phyloP scores from a whole-genome alignment of 2,797 vertebrate species.

The Staurois parvus region DNA sequence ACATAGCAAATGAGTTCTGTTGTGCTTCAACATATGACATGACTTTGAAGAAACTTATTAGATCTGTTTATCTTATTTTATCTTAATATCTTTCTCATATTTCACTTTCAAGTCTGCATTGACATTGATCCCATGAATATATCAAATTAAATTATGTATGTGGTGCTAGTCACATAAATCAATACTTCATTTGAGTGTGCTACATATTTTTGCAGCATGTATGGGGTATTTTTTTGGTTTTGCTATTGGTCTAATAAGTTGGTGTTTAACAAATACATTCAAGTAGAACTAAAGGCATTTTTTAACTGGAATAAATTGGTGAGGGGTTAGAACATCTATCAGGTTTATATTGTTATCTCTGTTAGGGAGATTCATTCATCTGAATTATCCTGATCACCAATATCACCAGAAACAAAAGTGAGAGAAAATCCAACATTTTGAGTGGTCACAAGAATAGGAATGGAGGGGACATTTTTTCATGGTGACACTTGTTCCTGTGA shows the following conservation, averaged over 20 bases:
- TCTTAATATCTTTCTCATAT: background rate
- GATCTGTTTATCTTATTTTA: slow-evolving; percentile 6
- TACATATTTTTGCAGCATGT: background rate
- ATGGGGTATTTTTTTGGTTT: background rate
- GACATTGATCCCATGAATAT: slow-evolving; percentile 10
- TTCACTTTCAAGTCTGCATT: slow-evolving; percentile 10
- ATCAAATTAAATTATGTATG: background rate
- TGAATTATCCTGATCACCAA: no score
- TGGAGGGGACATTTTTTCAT: no score
- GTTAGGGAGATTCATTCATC: no score
- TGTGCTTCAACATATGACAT: background rate
- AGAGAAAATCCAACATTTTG: no score
- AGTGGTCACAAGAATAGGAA: no score
- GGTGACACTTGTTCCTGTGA: no score
- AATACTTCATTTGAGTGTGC: background rate
- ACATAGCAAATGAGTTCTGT: background rate
- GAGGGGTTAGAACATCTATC: no score
- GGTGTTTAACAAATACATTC: background rate
- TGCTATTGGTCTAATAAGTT: background rate
- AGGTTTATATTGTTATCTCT: no score
- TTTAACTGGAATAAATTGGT: no score
- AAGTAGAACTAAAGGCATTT: no score
- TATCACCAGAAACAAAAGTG: no score
- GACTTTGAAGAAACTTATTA: slow-evolving; percentile 32
- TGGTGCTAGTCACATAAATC: slow-evolving; percentile 5